Conservation (phyloP, 2,888 invertebrate species). For the Dinocampus coccinellae region DNA sequence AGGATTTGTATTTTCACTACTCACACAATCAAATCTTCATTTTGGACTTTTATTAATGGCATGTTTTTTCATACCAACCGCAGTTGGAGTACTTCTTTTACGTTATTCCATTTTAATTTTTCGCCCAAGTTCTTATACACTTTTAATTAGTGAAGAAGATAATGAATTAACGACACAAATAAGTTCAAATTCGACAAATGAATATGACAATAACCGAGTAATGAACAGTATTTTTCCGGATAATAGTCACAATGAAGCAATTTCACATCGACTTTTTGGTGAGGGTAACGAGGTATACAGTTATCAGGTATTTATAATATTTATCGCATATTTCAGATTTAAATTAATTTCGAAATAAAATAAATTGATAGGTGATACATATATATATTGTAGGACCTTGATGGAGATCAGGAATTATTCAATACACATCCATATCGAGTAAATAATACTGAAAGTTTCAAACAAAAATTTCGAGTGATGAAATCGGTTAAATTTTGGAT, state of each 20-base stretch:
- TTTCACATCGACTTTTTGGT: constrained; percentile 43
- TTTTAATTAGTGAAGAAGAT: constrained; percentile 53
- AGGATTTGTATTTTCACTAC: constrained; percentile 49
- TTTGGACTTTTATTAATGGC: constrained; percentile 55
- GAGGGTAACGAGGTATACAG: constrained; percentile 50
- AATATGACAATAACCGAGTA: constrained; percentile 7
- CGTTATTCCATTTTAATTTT: constrained; percentile 42
- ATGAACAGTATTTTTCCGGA: constrained; percentile 15
- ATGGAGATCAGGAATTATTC: constrained; percentile 41
- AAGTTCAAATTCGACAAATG: constrained; percentile 32
- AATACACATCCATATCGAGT: constrained; percentile 27
- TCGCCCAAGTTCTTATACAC: constrained; percentile 50
- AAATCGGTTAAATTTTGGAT: constrained; percentile 52
- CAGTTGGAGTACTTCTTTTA: constrained; percentile 52
- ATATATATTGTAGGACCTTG: constrained; percentile 26
- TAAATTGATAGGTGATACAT: not conserved
- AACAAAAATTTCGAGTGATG: constrained; percentile 48
- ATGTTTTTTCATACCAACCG: constrained; percentile 54
- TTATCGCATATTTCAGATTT: not conserved
- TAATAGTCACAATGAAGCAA: not conserved
- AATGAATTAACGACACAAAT: constrained; percentile 48
- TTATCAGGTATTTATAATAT: constrained; percentile 44
- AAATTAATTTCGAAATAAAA: not conserved
- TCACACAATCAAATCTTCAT: constrained; percentile 48
- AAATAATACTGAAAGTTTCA: constrained; percentile 44